phyloP scores from a whole-genome alignment of 2,113 vertebrate genomes.

The Ornithorhynchus anatinus region DNA sequence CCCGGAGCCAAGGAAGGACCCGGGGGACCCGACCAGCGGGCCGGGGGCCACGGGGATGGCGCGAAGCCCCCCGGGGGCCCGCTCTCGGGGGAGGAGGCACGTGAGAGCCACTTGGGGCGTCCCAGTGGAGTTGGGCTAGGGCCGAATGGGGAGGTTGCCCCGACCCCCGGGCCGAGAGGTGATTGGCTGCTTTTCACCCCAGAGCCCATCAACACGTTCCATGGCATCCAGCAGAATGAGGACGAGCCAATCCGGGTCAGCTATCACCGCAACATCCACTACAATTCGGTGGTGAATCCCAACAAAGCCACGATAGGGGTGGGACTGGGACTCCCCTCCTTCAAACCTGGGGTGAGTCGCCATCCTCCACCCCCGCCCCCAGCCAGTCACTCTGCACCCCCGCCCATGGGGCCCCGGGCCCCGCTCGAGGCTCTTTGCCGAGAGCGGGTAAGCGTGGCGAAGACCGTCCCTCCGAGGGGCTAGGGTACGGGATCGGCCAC shows the following conservation, averaged over 20 bases:
- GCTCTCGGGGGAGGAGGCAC: too few species aligned
- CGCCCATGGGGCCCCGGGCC: neutral
- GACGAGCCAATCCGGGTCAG: constrained; percentile 95
- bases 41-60: neutral
- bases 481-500: too few species aligned
- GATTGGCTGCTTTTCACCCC: constrained; percentile 20
- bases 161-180: neutral
- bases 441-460: too few species aligned
- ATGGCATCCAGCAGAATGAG: constrained; percentile 94
- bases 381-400: too few species aligned
- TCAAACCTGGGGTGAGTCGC: constrained; percentile 89
- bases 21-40: neutral
- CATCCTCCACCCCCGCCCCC: too few species aligned
- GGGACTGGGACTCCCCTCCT: constrained; percentile 90
- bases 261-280: constrained; percentile 97
- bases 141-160: too few species aligned
- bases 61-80: neutral
- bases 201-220: constrained; percentile 98
- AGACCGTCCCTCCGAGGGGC: too few species aligned
- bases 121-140: too few species aligned
- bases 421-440: neutral
- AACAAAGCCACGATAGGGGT: constrained; percentile 97
- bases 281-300: constrained; percentile 97
- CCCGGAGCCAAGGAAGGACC: neutral
- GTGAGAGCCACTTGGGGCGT: too few species aligned